Evolutionary conservation across 2,113 vertebrate genomes (phyloP), one percentile per base, ranked within the genome.

Genomic region (Illadopsis cleaveri): DNA sequence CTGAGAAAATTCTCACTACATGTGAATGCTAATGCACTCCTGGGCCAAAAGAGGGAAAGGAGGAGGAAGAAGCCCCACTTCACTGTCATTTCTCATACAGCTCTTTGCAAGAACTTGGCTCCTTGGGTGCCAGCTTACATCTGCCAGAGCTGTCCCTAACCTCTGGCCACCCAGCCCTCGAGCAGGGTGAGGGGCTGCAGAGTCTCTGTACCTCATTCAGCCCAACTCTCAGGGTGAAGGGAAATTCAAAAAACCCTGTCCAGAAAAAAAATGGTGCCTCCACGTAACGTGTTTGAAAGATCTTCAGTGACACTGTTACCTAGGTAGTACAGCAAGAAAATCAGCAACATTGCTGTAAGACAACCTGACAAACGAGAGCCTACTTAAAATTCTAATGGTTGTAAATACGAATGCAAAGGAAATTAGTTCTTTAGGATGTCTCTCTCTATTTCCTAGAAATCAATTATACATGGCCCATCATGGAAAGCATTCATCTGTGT

Each of bases 41-140:
- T 5, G 9, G 57, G 40, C 13, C 10, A 30, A 31, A 69, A 37
- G 4, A 6, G 17, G 27, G 21, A 22, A 19, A 25, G n/a, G 15
- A n/a, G 30, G 48, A 48, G 15, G 37, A 25, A 6, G 37, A 4
- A 11, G 9, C 20, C 12, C 9, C 0, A 1, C 24, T 9, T 75
- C 5, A 0, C 12, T 64, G 61, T 6, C 8, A 13, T 38, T 60
- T 72, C 12, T 80, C 18, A 10, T 14, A 1, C 6, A 35, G 4
- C 37, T 56, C n/a, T 83, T 83, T 38, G 21, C 15, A 27, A 24
- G 38, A n/a, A 12, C 11, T 44, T 45, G 45, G 14, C 19, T 77
- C 9, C 10, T 18, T 16, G n/a, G 22, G 17, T 60, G 30, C 11
- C 2, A 3, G 13, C 35, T 40, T 40, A 2, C 28, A 20, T 24